Percentiles rank a stretch among this genome's conserved stretches.
Conservation (phyloP, 2,888 invertebrate species). For the Athrips mouffetella region DNA sequence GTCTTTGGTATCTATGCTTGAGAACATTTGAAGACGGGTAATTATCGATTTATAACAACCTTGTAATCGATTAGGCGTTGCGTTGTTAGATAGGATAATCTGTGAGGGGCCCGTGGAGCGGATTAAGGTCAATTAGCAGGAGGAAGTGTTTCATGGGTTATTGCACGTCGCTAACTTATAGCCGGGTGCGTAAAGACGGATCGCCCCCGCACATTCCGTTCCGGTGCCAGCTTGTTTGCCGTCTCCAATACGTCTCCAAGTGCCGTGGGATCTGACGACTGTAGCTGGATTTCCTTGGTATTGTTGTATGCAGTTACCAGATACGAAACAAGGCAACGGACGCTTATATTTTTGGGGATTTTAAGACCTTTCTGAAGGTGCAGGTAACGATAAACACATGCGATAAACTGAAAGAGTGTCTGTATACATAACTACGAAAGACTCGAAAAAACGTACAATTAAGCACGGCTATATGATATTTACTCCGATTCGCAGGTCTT, state of each 20-base stretch:
- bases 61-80: conserved; percentile 10
- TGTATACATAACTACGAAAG: too few species aligned
- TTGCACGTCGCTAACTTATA: conserved; percentile 44
- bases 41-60: not conserved
- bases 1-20: not conserved
- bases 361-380: too few species aligned
- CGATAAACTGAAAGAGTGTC: too few species aligned
- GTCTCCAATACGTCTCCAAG: conserved; percentile 35
- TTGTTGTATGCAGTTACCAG: conserved; percentile 25
- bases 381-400: too few species aligned
- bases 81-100: conserved; percentile 10
- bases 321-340: not conserved
- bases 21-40: not conserved
- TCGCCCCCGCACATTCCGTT: conserved; percentile 52
- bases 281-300: conserved; percentile 35
- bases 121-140: conserved; percentile 52
- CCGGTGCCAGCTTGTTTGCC: conserved; percentile 38
- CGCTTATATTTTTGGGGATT: not conserved
- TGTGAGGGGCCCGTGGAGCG: conserved; percentile 29
- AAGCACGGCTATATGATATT: too few species aligned
- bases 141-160: conserved; percentile 44
- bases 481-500: too few species aligned
- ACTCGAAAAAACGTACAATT: too few species aligned
- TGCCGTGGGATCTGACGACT: conserved; percentile 38
- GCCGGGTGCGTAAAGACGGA: conserved; percentile 39